Conservation (phyloP, 2,113 vertebrate species). For the Melanerpes aurifrons region DNA sequence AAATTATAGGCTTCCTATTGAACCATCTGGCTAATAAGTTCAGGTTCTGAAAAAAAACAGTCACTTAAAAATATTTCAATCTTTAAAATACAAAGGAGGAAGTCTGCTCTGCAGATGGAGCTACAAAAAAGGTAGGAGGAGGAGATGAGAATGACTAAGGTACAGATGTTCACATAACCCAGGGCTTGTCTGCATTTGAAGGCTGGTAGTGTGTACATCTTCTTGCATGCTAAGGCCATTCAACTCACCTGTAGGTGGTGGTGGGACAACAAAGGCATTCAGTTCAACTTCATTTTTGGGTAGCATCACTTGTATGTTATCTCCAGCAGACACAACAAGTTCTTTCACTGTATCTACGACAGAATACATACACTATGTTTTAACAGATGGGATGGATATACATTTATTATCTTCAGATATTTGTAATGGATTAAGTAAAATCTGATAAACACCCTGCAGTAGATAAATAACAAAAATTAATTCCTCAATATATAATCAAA, state of each 20-base stretch:
- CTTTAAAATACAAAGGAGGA: neutral
- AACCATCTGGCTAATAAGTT: neutral
- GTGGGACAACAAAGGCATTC: conserved; percentile 69
- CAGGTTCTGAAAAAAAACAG: neutral
- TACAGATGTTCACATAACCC: neutral
- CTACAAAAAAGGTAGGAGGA: neutral
- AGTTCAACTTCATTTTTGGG: conserved; percentile 75
- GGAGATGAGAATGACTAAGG: neutral
- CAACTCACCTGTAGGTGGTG: conserved; percentile 72
- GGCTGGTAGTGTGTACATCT: neutral
- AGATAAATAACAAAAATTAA: neutral
- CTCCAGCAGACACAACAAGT: conserved; percentile 75
- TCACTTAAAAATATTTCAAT: neutral
- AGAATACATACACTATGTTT: neutral
- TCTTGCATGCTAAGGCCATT: neutral
- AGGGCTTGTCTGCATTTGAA: neutral
- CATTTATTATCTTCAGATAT: neutral
- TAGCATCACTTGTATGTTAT: conserved; percentile 67
- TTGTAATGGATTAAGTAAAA: neutral
- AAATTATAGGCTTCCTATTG: neutral
- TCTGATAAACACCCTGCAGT: neutral
- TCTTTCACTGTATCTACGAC: conserved; percentile 63
- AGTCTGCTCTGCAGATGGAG: neutral
- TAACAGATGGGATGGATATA: neutral
- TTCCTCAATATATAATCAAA: neutral